Evolutionary conservation across 1,140 invertebrate genomes (phyloP).

Genomic region (Lasaia peninsularis): DNA sequence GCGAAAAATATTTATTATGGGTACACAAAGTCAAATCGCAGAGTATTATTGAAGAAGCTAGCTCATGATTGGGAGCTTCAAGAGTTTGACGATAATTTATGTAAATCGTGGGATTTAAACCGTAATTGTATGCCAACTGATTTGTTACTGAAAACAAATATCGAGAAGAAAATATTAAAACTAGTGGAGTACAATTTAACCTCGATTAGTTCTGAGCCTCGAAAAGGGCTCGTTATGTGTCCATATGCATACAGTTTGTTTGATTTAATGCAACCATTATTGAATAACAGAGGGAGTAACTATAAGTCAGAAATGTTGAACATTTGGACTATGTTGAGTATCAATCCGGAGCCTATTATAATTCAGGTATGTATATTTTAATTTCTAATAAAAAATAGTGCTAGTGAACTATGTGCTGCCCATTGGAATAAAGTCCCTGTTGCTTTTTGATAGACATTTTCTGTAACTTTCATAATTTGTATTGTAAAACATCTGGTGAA

Average conservation of each 20-base stretch:
- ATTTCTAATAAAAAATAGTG: not conserved
- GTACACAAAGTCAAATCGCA: constrained; percentile 50
- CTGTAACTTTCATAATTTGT: too few species aligned
- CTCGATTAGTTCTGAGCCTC: constrained; percentile 42
- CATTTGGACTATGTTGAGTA: constrained; percentile 62
- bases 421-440: too few species aligned
- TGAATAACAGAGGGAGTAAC: constrained; percentile 35
- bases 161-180: constrained; percentile 52
- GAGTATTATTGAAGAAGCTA: constrained; percentile 58
- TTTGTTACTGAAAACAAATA: constrained; percentile 44
- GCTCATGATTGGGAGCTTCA: constrained; percentile 57
- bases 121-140: constrained; percentile 45
- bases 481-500: too few species aligned
- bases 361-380: constrained; percentile 44
- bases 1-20: constrained; percentile 64
- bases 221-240: constrained; percentile 55
- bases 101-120: constrained; percentile 44
- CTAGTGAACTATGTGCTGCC: too few species aligned
- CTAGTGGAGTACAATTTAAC: constrained; percentile 53
- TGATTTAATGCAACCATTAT: constrained; percentile 45
- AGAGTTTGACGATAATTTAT: constrained; percentile 52
- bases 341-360: constrained; percentile 66
- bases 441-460: too few species aligned
- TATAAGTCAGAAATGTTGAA: constrained; percentile 51
- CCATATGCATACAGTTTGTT: constrained; percentile 57